A percentile compares a stretch with the other conserved stretches of the same genome.
Conservation (phyloP, 2,113 vertebrate species). For the Illadopsis cleaveri region DNA sequence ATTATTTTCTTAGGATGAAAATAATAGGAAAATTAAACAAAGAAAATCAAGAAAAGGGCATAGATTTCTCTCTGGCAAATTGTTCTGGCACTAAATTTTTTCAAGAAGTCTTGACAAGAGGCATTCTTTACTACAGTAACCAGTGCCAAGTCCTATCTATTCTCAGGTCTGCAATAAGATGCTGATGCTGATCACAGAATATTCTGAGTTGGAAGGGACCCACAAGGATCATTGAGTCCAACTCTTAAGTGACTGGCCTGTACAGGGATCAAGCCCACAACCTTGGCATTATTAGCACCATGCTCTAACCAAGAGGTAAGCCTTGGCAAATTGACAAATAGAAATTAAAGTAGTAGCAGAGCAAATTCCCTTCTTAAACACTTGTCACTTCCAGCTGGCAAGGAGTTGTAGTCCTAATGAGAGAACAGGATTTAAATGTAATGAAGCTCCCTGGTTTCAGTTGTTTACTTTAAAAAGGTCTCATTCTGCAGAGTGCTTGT, state of each 20-base stretch:
- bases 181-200: neutral
- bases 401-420: constrained; percentile 34
- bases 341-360: constrained; percentile 51
- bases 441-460: constrained; percentile 27
- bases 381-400: constrained; percentile 54
- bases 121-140: neutral
- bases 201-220: neutral
- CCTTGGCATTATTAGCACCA: neutral
- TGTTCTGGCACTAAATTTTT: neutral
- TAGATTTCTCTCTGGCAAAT: neutral
- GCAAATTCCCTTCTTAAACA: constrained; percentile 20
- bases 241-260: neutral
- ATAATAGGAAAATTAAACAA: neutral
- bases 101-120: constrained; percentile 19
- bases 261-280: neutral
- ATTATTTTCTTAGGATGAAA: neutral
- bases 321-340: constrained; percentile 45
- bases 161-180: neutral
- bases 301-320: neutral
- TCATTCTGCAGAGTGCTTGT: constrained; percentile 9
- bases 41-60: neutral
- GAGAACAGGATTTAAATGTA: constrained; percentile 48
- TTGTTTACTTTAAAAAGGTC: constrained; percentile 43
- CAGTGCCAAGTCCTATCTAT: constrained; percentile 26
- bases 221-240: neutral